Percentiles rank a stretch among this genome's conserved stretches.
phyloP scores from a whole-genome alignment of 2,888 invertebrate species.

The Hylaea fasciaria region DNA sequence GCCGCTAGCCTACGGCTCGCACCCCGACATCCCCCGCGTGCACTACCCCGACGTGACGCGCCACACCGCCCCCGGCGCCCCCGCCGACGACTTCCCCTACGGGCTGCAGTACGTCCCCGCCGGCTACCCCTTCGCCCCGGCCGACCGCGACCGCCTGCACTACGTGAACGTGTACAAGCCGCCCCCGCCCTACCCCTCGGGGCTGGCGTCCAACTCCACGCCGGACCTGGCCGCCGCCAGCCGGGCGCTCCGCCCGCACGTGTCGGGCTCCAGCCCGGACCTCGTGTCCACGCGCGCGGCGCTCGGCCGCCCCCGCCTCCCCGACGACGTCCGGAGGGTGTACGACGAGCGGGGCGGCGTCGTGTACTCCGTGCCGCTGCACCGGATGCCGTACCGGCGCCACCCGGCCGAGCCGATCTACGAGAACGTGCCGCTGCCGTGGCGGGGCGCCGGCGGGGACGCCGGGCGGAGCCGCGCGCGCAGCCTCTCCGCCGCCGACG shows the following conservation, averaged over 20 bases:
- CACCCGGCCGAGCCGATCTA: constrained; percentile 90
- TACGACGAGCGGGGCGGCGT: constrained; percentile 87
- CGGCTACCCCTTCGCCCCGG: constrained; percentile 74
- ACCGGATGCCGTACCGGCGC: constrained; percentile 71
- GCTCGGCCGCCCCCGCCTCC: constrained; percentile 83
- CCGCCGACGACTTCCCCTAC: constrained; percentile 69
- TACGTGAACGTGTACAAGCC: constrained; percentile 90
- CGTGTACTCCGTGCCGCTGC: constrained; percentile 86
- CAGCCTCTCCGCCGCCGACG: constrained; percentile 89
- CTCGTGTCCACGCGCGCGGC: constrained; percentile 89
- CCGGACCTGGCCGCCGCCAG: constrained; percentile 92
- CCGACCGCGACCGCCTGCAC: constrained; percentile 80
- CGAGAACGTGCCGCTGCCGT: constrained; percentile 91
- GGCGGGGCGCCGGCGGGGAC: constrained; percentile 74
- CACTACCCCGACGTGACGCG: constrained; percentile 88
- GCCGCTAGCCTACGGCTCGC: constrained; percentile 86
- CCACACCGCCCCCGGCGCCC: constrained; percentile 68
- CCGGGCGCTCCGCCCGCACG: constrained; percentile 85
- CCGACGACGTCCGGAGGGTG: constrained; percentile 86
- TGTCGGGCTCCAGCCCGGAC: constrained; percentile 91
- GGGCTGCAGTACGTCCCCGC: constrained; percentile 67
- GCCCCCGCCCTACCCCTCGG: constrained; percentile 93
- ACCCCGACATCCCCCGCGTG: constrained; percentile 89
- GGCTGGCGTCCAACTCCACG: constrained; percentile 92
- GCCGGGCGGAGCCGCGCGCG: constrained; percentile 84